Percentiles rank a stretch among this genome's conserved stretches.
phyloP scores from a whole-genome alignment of 2,113 vertebrate species.

The Condylura cristata region DNA sequence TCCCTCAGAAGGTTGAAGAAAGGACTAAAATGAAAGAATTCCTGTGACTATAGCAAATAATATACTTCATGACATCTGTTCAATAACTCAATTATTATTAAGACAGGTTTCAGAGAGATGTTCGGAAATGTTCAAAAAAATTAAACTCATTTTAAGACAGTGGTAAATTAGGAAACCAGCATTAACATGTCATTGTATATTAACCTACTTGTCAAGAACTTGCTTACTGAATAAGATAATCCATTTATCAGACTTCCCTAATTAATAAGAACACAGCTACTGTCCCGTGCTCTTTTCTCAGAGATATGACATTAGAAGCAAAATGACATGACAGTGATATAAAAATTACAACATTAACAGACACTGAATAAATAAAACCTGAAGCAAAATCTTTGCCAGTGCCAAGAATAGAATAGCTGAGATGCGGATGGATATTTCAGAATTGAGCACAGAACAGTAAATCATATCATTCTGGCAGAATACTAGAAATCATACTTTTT shows the following conservation, averaged over 20 bases:
- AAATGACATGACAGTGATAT: constrained; percentile 72
- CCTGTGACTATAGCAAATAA: neutral
- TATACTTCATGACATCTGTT: neutral
- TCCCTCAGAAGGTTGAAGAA: neutral
- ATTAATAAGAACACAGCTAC: constrained; percentile 71
- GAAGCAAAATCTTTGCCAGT: constrained; percentile 28
- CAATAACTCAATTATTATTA: neutral
- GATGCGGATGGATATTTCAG: neutral
- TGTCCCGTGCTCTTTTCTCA: constrained; percentile 72
- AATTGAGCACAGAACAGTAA: constrained; percentile 29
- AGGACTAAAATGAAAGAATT: neutral
- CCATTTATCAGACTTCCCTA: constrained; percentile 72
- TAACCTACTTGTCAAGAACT: constrained; percentile 37
- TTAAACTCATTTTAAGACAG: constrained; percentile 9
- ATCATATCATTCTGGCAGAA: constrained; percentile 31
- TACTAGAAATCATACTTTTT: constrained; percentile 26
- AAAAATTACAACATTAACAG: constrained; percentile 72
- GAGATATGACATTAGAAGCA: constrained; percentile 67
- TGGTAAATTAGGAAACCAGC: neutral
- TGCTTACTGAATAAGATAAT: constrained; percentile 70
- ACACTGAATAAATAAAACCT: constrained; percentile 71
- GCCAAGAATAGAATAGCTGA: constrained; percentile 43
- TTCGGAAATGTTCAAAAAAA: constrained; percentile 8
- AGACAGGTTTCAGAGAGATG: neutral
- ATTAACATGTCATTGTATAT: constrained; percentile 43